Percentiles rank a stretch among this genome's conserved stretches.
Conservation (phyloP, 2,888 invertebrate species). For the Scaptomyza cyrtandrae region DNA sequence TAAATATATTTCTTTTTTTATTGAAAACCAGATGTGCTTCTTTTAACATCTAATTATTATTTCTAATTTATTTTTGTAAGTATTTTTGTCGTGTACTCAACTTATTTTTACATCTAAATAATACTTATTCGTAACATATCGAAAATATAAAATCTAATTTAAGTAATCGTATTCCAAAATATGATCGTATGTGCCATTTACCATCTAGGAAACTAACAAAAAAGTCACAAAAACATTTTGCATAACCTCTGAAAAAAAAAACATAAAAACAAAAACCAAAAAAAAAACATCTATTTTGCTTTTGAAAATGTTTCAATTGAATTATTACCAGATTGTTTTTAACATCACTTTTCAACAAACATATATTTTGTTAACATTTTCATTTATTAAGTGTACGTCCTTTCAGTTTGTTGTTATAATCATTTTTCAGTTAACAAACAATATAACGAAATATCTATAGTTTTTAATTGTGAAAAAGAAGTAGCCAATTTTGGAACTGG, state of each 20-base stretch:
- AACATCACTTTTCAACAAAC: slow-evolving; percentile 62
- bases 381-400: slow-evolving; percentile 73
- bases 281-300: slow-evolving; percentile 53
- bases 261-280: slow-evolving; percentile 17
- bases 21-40: slow-evolving; percentile 16
- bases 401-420: slow-evolving; percentile 70
- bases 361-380: slow-evolving; percentile 60
- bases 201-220: slow-evolving; percentile 65
- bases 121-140: slow-evolving; percentile 51
- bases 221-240: slow-evolving; percentile 38
- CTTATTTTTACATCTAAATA: slow-evolving; percentile 40
- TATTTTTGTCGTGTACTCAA: slow-evolving; percentile 59
- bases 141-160: slow-evolving; percentile 40
- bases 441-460: slow-evolving; percentile 39
- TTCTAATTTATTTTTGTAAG: slow-evolving; percentile 15
- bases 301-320: slow-evolving; percentile 55
- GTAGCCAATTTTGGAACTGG: slow-evolving; percentile 34
- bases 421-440: slow-evolving; percentile 51
- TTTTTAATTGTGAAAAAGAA: slow-evolving; percentile 19
- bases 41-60: slow-evolving; percentile 9
- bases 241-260: slow-evolving; percentile 38
- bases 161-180: slow-evolving; percentile 51
- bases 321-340: slow-evolving; percentile 52
- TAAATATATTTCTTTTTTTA: slow-evolving; percentile 41
- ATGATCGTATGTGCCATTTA: slow-evolving; percentile 58